Evolutionary conservation across 2,888 invertebrate genomes (phyloP).

Genomic region (Urechis unicinctus): DNA sequence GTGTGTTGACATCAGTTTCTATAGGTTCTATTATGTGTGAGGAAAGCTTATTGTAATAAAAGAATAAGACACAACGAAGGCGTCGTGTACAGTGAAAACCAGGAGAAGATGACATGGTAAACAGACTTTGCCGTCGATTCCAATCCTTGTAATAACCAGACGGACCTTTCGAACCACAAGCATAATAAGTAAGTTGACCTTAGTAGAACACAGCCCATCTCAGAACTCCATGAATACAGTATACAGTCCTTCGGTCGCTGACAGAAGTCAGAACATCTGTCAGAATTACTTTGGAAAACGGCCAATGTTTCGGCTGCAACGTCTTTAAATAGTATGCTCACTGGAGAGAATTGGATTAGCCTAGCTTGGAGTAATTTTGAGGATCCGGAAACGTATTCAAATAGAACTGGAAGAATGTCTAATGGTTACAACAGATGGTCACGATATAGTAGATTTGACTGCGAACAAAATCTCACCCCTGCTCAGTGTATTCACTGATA

Average conservation of each 20-base stretch:
- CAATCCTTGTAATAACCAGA: background rate
- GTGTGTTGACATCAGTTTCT: too few species aligned
- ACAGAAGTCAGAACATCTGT: background rate
- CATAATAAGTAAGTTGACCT: background rate
- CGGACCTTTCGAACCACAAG: background rate
- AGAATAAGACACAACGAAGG: too few species aligned
- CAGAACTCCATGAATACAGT: background rate
- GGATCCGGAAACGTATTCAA: constrained; percentile 10
- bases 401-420: constrained; percentile 15
- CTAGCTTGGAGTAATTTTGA: constrained; percentile 7
- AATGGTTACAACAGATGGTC: background rate
- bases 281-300: background rate
- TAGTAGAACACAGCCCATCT: background rate
- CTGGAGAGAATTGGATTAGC: background rate
- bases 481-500: background rate
- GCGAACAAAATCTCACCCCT: background rate
- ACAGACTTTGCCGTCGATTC: background rate
- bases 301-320: constrained; percentile 2
- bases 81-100: background rate
- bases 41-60: too few species aligned
- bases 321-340: constrained; percentile 8
- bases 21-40: too few species aligned
- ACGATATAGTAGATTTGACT: background rate
- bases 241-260: too few species aligned
- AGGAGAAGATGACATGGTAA: too few species aligned